Base-by-base conservation (phyloP, 2,113 vertebrate genomes). In the Tautogolabrus adspersus region DNA sequence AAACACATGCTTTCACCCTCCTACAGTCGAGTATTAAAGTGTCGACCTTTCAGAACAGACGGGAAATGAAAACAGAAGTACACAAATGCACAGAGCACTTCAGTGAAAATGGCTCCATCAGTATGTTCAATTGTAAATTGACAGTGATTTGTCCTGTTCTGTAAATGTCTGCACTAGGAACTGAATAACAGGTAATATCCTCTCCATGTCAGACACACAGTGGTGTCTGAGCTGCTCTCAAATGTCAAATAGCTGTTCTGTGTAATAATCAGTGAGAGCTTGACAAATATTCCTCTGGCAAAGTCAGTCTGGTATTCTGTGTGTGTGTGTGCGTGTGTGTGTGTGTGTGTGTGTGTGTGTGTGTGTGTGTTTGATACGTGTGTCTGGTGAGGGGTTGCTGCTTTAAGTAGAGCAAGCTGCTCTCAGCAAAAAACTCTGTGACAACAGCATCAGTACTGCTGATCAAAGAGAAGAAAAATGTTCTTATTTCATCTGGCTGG, bases 201-300 rank as follows among this genome's bases (percentile, higher is more conserved):
- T 75, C 72, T 84, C 54, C 60, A 62, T 69, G 75, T 68, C 52
- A 74, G 44, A 72, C 26, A 72, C 26, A 80, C 62, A 63, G 65
- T 44, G 37, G 26, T 44, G 63, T 63, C 77, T 60, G 30, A 19
- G 69, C 5, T 21, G 61, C 55, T 79, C 64, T 74, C 51, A 66
- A 62, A 79, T 82, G 87, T 89, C 87, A 88, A 88, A 87, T 55
- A 67, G 59, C 82, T 82, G 58, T 71, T 89, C 44, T 52, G 54
- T 69, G 46, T 81, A 81, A 88, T 83, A 86, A 74, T 75, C 37
- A 5, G 40, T 54, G 49, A 81, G 72, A 78, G 68, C 52, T 42
- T 86, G 75, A 87, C 23, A 22, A 71, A 85, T 56, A 74, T 54
- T 78, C 54, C 61, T 10, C 52, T 49, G 38, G 22, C 30, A 34